Conservation (phyloP, 64 coral and sea anemone species). For the Pocillopora damicornis region DNA sequence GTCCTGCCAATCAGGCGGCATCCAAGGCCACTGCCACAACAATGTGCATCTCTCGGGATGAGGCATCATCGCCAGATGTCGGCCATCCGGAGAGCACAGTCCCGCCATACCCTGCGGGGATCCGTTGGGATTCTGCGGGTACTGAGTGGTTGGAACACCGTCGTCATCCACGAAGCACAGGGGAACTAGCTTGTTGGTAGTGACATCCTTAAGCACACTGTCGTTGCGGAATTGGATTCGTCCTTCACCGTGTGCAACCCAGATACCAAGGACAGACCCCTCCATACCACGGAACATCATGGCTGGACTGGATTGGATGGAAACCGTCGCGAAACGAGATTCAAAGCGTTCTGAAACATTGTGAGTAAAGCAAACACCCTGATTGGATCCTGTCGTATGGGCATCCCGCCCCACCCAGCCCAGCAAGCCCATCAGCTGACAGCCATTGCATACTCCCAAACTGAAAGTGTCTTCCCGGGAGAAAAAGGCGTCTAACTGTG, state of each 20-base stretch:
- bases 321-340: slow-evolving; percentile 88
- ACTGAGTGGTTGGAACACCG: slow-evolving; percentile 63
- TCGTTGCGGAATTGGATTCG: slow-evolving; percentile 52
- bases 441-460: slow-evolving; percentile 94
- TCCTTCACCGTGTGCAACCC: slow-evolving; percentile 97
- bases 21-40: slow-evolving; percentile 98
- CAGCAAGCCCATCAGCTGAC: slow-evolving; percentile 86
- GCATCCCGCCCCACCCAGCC: slow-evolving; percentile 81
- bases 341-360: slow-evolving; percentile 90
- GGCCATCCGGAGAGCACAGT: slow-evolving; percentile 89
- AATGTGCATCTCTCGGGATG: slow-evolving; percentile 92
- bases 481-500: slow-evolving; percentile 79
- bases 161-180: slow-evolving; percentile 89
- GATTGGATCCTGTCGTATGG: neutral
- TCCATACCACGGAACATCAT: slow-evolving; percentile 95
- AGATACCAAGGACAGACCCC: slow-evolving; percentile 83
- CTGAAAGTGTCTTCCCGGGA: slow-evolving; percentile 81
- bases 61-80: slow-evolving; percentile 99
- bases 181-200: slow-evolving; percentile 72
- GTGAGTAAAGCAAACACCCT: slow-evolving; percentile 96
- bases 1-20: slow-evolving; percentile 83
- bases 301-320: slow-evolving; percentile 78
- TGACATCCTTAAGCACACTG: slow-evolving; percentile 60
- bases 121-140: slow-evolving; percentile 93
- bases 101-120: slow-evolving; percentile 89